Evolutionary conservation across 1,140 invertebrate genomes (phyloP), one percentile per base, ranked within the genome.

Genomic region (Berghia stephanieae): DNA sequence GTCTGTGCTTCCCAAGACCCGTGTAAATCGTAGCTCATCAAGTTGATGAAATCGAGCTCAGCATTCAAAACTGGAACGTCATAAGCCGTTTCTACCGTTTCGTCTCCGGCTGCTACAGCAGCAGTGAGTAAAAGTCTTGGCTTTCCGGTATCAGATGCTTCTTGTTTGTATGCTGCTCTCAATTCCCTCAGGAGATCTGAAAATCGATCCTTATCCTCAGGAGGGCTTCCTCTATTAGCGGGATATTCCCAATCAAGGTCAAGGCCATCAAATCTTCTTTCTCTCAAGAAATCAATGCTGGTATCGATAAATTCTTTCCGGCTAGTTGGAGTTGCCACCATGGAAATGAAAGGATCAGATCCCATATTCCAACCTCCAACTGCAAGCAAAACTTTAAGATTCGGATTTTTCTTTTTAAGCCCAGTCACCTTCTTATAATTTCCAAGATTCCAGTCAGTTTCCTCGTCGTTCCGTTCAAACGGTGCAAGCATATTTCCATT

Each of bases 191-290:
- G 69, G 31, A 90, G 79, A 8, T 74, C 63, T 13, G 87, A 84
- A 71, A 87, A 89, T 78, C 82, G 84, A 18, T 84, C 77, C 71
- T 88, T 89, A 72, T 98, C 96, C 82, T 96, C 96, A 6, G 93
- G 92, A 24, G 75, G 81, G 52, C 84, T 83, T 36, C 84, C 81
- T 16, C 83, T 55, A 31, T 69, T 81, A 10, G 93, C 92, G 2
- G 96, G 96, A 89, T 98, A 98, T 90, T 98, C 96, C 96, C 96
- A 99, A 85, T 98, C 96, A 0, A 99, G 94, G 82, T 98, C 96
- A 27, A 97, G 89, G n/a, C n/a, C n/a, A n/a, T n/a, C n/a, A n/a
- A n/a, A n/a, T n/a, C n/a, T n/a, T n/a, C n/a, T n/a, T n/a, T 5
- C 97, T 97, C 85, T 98, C 3, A 98, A 90, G 90, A 96, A 98